Evolutionary conservation across 2,797 vertebrate genomes (phyloP), one percentile per base, ranked within the genome.

Genomic region (Bradypus variegatus): DNA sequence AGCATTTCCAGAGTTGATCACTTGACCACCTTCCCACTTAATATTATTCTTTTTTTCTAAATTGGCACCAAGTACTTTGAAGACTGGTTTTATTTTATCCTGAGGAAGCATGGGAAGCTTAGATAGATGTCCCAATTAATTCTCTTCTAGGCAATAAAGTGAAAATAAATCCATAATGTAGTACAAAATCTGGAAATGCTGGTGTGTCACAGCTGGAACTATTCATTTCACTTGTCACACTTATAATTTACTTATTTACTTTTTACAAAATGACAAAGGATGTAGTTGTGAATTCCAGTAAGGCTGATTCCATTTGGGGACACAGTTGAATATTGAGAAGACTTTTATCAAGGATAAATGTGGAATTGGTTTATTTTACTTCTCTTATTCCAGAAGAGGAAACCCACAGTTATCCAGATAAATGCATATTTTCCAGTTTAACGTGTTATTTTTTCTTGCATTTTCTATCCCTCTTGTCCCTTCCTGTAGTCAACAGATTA

Each of bases 191-290:
- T 94, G 55, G 50, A 67, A 95, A 93, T 89, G 55, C 82, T 78
- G 7, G 0, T 85, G 11, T 0, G 3, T 88, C 90, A 92, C 15
- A 73, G 72, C 90, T 90, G 91, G 64, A 93, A 80, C 83, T 89
- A 96, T 73, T 94, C 93, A 75, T 90, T 94, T 76, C 86, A 90
- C 62, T 77, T 89, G 86, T 92, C 92, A 88, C 9, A 60, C 89
- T 89, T 91, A 76, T 86, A 87, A 95, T 94, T 96, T 95, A 91
- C 96, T 95, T 91, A 96, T 87, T 94, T 95, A 90, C 72, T 96
- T 94, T 88, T 0, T 38, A 64, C 41, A 83, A 88, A 95, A 91
- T 90, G 76, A 90, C 94, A 90, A 81, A 93, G 92, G 75, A 65
- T 76, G 67, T 90, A 65, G n/a, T 53, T 48, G 21, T 90, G 77